Evolutionary conservation across 2,113 vertebrate species (phyloP).

Genomic region (Dicaeum eximium): DNA sequence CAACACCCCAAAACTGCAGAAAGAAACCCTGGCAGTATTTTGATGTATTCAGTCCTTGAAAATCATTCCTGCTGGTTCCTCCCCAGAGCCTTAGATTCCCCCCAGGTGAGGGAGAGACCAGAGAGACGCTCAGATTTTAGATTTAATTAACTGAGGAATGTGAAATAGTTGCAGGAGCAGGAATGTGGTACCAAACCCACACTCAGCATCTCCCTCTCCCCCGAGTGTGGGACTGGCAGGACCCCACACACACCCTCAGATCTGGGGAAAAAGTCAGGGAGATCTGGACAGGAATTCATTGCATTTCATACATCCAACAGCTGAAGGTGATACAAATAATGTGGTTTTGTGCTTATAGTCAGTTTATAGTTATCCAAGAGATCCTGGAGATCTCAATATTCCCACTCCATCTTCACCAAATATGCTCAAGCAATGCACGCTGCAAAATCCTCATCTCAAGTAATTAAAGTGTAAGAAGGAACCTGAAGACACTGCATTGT

Average conservation of each 20-base stretch:
- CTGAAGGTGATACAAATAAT: background rate
- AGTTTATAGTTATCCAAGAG: background rate
- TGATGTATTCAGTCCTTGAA: background rate
- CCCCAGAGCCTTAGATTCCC: background rate
- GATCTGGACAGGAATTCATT: background rate
- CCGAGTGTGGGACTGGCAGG: fast-evolving
- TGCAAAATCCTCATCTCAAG: background rate
- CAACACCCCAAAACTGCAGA: background rate
- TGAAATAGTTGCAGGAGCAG: background rate
- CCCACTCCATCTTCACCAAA: background rate
- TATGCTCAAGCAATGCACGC: background rate
- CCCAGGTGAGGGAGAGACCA: background rate
- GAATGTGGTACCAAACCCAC: fast-evolving
- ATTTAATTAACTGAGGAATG: background rate
- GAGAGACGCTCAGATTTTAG: background rate
- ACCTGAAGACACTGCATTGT: background rate
- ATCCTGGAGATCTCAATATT: background rate
- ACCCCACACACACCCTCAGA: fast-evolving
- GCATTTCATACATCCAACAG: background rate
- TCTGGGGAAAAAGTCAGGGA: background rate
- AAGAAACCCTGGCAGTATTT: background rate
- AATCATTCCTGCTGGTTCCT: background rate
- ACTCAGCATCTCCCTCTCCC: background rate
- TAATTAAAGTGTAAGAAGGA: conserved; percentile 27
- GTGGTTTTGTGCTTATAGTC: background rate